Conservation (phyloP, 2,113 vertebrate species). For the Hucho hucho region DNA sequence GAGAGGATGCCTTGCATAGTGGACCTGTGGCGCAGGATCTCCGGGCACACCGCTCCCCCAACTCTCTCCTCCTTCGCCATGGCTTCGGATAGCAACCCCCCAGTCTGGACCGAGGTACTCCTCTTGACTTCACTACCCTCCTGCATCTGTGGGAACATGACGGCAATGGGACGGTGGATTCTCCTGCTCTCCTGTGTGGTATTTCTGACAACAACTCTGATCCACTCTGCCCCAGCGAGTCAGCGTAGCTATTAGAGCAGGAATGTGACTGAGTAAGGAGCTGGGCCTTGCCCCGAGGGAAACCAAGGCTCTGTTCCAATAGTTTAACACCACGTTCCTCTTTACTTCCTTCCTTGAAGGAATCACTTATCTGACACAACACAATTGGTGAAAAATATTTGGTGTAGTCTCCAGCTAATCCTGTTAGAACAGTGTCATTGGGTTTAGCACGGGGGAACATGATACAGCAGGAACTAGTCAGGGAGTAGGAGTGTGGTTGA, state of each 20-base stretch:
- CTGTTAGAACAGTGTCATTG: too few relatives aligned
- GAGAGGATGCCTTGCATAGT: slow-evolving; percentile 55
- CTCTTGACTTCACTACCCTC: slow-evolving; percentile 34
- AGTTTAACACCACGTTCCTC: background rate
- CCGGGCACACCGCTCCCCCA: slow-evolving; percentile 5
- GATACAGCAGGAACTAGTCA: background rate
- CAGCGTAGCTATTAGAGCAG: slow-evolving; percentile 40
- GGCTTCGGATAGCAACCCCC: background rate
- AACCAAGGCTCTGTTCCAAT: slow-evolving; percentile 25
- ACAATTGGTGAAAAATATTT: background rate
- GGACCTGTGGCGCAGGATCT: slow-evolving; percentile 1
- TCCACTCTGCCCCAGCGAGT: slow-evolving; percentile 33
- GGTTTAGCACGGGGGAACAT: background rate
- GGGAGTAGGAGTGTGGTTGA: background rate
- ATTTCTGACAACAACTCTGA: background rate
- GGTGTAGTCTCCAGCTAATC: too few relatives aligned
- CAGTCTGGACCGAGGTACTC: background rate
- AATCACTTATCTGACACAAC: slow-evolving; percentile 25
- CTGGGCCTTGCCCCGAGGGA: slow-evolving; percentile 37
- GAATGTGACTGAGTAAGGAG: slow-evolving; percentile 56
- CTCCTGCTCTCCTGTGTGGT: slow-evolving; percentile 38
- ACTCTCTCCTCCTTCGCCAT: background rate
- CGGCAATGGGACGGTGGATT: slow-evolving; percentile 35
- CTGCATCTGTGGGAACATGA: slow-evolving; percentile 21
- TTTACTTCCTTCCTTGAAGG: background rate